A percentile compares a stretch with the other conserved stretches of the same genome.
Evolutionary conservation across 2,888 invertebrate genomes (phyloP).

Genomic region (Miltochrista miniata): DNA sequence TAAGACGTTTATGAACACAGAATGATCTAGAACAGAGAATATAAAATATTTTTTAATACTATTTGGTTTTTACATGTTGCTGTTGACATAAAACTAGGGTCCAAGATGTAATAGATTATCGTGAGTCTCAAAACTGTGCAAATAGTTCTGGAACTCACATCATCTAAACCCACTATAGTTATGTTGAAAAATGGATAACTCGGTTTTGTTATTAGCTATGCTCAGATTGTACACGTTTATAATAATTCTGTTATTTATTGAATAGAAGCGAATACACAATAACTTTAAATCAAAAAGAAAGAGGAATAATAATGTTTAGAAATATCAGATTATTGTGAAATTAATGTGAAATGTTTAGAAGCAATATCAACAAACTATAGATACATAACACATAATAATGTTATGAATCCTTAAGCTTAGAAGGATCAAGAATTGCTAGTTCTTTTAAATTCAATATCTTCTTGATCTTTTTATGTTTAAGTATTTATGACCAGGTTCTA

Average conservation of each 20-base stretch:
- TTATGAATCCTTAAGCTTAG: no score
- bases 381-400: no score
- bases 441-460: no score
- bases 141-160: conserved; percentile 39
- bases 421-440: no score
- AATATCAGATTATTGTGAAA: no score
- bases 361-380: no score
- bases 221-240: conserved; percentile 8
- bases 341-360: no score
- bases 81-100: conserved; percentile 74
- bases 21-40: conserved; percentile 59
- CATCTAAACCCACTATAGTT: conserved; percentile 39
- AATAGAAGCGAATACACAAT: neutral
- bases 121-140: conserved; percentile 49
- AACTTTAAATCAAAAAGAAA: neutral
- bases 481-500: no score
- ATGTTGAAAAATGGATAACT: conserved; percentile 24
- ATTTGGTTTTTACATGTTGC: conserved; percentile 72
- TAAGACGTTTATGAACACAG: conserved; percentile 25
- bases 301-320: no score
- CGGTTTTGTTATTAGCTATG: conserved; percentile 29
- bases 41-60: conserved; percentile 67
- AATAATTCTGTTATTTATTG: neutral
- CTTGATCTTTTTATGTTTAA: no score
- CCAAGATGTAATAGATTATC: conserved; percentile 64